phyloP scores from a whole-genome alignment of 1,140 invertebrate species.

The Ceratosolen fusciceps region DNA sequence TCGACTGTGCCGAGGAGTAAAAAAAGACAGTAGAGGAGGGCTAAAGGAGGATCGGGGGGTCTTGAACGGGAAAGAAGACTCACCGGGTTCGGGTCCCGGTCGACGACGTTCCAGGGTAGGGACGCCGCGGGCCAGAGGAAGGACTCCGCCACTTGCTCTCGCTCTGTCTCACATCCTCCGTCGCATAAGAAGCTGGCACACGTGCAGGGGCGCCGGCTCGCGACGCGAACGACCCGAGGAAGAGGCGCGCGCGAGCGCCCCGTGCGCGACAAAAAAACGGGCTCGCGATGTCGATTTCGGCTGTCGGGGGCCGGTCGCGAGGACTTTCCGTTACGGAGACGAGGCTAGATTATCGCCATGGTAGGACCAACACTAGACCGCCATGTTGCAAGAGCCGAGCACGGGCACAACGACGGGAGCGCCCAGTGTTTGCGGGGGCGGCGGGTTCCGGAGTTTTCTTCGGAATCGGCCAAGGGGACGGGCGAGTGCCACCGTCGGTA shows the following conservation, averaged over 20 bases:
- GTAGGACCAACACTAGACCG: slow-evolving; percentile 62
- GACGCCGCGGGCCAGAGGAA: slow-evolving; percentile 22
- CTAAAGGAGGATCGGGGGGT: background rate
- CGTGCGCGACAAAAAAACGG: slow-evolving; percentile 4
- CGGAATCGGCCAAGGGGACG: background rate
- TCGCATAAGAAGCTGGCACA: slow-evolving; percentile 13
- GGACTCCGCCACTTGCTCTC: no score
- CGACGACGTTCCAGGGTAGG: slow-evolving; percentile 11
- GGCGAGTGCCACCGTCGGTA: background rate
- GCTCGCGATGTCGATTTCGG: background rate
- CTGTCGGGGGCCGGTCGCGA: background rate
- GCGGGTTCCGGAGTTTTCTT: slow-evolving; percentile 16
- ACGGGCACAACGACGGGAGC: slow-evolving; percentile 33
- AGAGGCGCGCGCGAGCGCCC: background rate
- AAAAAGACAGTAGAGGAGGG: background rate
- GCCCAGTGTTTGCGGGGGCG: slow-evolving; percentile 45
- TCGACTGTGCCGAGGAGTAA: background rate
- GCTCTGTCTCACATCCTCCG: background rate
- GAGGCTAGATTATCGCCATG: slow-evolving; percentile 65
- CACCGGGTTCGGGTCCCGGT: slow-evolving; percentile 34
- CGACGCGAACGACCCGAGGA: background rate
- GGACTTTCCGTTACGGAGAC: slow-evolving; percentile 52
- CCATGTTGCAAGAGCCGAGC: slow-evolving; percentile 60
- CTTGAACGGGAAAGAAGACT: slow-evolving; percentile 42
- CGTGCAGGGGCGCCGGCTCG: background rate